Percentiles rank a stretch among this genome's conserved stretches.
phyloP scores from a whole-genome alignment of 2,797 vertebrate genomes.

The Hybognathus amarus region DNA sequence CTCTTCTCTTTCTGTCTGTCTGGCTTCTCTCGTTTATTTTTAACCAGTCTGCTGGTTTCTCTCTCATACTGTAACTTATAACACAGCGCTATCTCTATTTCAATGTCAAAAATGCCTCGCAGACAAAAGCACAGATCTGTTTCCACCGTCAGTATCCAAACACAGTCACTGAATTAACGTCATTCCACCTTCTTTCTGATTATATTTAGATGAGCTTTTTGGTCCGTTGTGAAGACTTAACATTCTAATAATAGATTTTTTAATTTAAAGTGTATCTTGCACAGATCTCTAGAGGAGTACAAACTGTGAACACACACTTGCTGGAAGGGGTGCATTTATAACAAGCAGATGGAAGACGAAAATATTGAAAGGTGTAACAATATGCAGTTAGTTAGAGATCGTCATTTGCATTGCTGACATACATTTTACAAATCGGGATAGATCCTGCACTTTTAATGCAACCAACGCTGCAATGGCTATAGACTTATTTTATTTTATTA shows the following conservation, averaged over 20 bases:
- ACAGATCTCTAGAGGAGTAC: not conserved
- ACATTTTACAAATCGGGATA: not conserved
- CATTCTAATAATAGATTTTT: not conserved
- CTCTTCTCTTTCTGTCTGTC: not conserved
- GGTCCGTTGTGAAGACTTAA: not conserved
- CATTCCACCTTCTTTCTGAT: constrained; percentile 15
- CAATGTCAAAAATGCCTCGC: constrained; percentile 16
- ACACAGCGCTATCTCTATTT: constrained; percentile 15
- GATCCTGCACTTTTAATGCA: not conserved
- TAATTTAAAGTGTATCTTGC: not conserved
- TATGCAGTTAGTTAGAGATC: not conserved
- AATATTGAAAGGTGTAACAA: not conserved
- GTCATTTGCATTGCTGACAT: not conserved
- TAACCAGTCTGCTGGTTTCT: constrained; percentile 10
- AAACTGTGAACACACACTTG: not conserved
- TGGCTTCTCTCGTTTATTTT: constrained; percentile 24
- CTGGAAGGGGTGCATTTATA: not conserved
- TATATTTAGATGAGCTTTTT: constrained; percentile 21
- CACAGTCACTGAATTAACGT: not conserved
- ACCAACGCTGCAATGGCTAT: not conserved
- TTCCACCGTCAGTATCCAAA: not conserved
- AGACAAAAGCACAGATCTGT: constrained; percentile 14
- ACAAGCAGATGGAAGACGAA: not conserved
- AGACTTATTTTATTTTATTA: no score
- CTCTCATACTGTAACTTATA: constrained; percentile 31